These are phyloP conservation scores for Ginglymostoma cirratum DNA, from an alignment of 2,113 vertebrate genomes.

Conservation along the genomic window DNA sequence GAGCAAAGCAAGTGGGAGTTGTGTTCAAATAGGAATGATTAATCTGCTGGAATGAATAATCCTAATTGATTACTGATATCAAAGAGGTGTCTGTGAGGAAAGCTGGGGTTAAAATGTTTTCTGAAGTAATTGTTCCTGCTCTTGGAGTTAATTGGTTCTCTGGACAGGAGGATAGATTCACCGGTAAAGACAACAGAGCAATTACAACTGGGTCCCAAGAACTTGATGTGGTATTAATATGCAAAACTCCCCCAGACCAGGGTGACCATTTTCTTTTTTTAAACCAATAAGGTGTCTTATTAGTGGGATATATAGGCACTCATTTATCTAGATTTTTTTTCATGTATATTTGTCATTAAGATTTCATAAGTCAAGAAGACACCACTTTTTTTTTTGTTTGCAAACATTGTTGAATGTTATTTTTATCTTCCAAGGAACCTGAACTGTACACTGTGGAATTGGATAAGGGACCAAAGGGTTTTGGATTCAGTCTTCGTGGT, in stretches of 20 bases:
- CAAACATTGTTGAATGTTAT: not conserved
- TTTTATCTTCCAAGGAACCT: constrained; percentile 65
- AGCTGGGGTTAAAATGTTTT: not conserved
- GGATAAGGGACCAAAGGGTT: constrained; percentile 95
- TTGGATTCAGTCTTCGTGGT: constrained; percentile 93
- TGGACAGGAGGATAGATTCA: not conserved
- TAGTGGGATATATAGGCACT: not conserved
- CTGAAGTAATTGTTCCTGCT: not conserved
- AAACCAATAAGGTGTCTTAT: not conserved
- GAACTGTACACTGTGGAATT: constrained; percentile 94
- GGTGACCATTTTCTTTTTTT: not conserved
- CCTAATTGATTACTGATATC: not conserved
- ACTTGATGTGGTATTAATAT: not conserved
- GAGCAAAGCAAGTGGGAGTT: not conserved
- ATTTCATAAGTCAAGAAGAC: not conserved
- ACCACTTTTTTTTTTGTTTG: not conserved
- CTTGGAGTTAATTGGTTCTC: no score
- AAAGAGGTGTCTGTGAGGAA: not conserved
- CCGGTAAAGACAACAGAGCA: not conserved
- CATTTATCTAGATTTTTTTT: not conserved
- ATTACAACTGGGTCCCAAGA: not conserved
- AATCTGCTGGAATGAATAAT: not conserved
- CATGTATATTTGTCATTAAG: not conserved
- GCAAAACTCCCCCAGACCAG: not conserved
- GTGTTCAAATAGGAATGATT: not conserved